These are phyloP conservation scores for Tragopan temminckii DNA, from an alignment of 2,797 vertebrate species.

Conservation along the genomic window DNA sequence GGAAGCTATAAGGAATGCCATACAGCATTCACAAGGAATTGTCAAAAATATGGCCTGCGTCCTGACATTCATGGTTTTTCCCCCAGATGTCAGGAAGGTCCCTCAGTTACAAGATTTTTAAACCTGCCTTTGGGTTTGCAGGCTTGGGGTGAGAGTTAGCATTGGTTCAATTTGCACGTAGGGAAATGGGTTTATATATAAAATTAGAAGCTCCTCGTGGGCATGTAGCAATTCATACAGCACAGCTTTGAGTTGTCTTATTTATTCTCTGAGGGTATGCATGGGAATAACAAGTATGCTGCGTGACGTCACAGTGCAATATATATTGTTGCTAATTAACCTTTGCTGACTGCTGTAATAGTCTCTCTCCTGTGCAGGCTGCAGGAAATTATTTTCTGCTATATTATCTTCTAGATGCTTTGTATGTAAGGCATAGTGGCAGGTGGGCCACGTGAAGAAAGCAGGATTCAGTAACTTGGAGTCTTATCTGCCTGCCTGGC, in stretches of 20 bases:
- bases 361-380: neutral
- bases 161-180: accelerated
- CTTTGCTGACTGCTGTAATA: neutral
- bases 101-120: neutral
- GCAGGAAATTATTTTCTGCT: neutral
- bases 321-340: neutral
- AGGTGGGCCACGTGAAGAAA: neutral
- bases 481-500: neutral
- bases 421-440: neutral
- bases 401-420: neutral
- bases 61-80: neutral
- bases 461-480: accelerated
- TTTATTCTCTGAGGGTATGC: neutral
- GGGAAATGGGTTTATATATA: neutral
- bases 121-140: neutral
- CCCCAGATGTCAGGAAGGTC: neutral
- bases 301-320: neutral
- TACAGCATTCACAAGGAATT: neutral
- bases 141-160: neutral
- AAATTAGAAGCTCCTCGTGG: neutral
- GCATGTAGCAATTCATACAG: neutral
- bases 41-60: accelerated
- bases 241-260: neutral
- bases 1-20: neutral
- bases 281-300: neutral